A percentile compares a stretch with the other conserved stretches of the same genome.
Conservation (phyloP, 2,797 vertebrate genomes). For the Notoglanidium macrostoma region DNA sequence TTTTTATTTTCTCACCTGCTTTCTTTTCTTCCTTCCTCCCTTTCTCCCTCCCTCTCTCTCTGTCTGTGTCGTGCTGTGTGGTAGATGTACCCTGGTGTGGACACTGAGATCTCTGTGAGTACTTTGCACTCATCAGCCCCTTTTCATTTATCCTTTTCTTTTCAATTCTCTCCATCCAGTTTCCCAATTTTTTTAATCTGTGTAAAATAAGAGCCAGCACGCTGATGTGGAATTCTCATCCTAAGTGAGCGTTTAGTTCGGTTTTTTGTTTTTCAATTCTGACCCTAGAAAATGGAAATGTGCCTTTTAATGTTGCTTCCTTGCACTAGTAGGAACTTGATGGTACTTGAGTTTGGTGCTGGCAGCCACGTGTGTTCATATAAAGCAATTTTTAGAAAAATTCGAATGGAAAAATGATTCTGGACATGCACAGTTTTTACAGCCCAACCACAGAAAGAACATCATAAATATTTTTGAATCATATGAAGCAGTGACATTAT, state of each 20-base stretch:
- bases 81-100: conserved; percentile 83
- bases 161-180: conserved; percentile 11
- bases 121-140: conserved; percentile 60
- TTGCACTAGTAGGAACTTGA: neutral
- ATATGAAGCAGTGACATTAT: neutral
- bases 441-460: neutral
- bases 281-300: neutral
- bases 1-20: conserved; percentile 40
- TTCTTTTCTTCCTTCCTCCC: conserved; percentile 31
- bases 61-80: conserved; percentile 70
- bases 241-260: neutral
- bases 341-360: neutral
- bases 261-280: neutral
- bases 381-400: neutral
- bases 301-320: neutral
- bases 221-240: neutral
- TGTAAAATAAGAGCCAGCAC: neutral
- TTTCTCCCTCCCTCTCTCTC: conserved; percentile 27
- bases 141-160: conserved; percentile 59
- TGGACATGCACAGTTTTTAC: neutral
- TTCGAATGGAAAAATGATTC: neutral
- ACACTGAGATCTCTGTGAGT: conserved; percentile 86
- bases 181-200: conserved; percentile 27
- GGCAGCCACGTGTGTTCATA: neutral
- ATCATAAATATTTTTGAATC: neutral